Conservation (phyloP, 1,140 invertebrate species). For the Heterodera carotae region DNA sequence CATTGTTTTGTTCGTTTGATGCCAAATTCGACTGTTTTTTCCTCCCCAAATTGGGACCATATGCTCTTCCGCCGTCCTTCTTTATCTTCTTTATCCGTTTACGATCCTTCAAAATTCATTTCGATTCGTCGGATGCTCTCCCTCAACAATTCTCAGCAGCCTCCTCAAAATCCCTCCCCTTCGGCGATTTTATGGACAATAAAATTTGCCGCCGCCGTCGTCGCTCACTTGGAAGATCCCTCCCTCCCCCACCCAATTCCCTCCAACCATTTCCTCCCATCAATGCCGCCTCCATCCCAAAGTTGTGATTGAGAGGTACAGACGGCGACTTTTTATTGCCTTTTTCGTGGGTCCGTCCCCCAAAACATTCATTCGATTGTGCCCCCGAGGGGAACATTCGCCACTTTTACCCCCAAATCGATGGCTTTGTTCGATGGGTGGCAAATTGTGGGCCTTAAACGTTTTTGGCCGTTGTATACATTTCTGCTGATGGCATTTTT, state of each 20-base stretch:
- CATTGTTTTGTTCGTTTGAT: not conserved
- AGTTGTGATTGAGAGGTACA: slow-evolving; percentile 8
- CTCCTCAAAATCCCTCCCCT: not conserved
- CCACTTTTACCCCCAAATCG: not conserved
- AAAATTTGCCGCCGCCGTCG: slow-evolving; percentile 4
- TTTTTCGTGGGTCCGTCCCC: not conserved
- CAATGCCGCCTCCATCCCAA: not conserved
- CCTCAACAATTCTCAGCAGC: not conserved
- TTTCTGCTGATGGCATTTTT: slow-evolving; percentile 3
- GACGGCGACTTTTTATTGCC: slow-evolving; percentile 18
- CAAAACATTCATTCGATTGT: not conserved
- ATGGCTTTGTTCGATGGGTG: not conserved
- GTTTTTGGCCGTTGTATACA: not conserved
- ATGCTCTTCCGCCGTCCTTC: not conserved
- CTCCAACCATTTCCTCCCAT: not conserved
- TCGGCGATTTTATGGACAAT: not conserved
- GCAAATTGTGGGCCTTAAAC: not conserved
- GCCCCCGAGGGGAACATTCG: slow-evolving; percentile 4
- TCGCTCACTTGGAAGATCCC: not conserved
- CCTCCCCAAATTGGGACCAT: not conserved
- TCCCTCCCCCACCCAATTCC: not conserved
- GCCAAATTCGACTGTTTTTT: not conserved
- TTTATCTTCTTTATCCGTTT: too few species aligned
- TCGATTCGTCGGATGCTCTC: not conserved
- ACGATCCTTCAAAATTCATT: not conserved